A percentile compares a stretch with the other conserved stretches of the same genome.
Conservation (phyloP, 2,888 invertebrate genomes). For the Spodoptera littoralis region DNA sequence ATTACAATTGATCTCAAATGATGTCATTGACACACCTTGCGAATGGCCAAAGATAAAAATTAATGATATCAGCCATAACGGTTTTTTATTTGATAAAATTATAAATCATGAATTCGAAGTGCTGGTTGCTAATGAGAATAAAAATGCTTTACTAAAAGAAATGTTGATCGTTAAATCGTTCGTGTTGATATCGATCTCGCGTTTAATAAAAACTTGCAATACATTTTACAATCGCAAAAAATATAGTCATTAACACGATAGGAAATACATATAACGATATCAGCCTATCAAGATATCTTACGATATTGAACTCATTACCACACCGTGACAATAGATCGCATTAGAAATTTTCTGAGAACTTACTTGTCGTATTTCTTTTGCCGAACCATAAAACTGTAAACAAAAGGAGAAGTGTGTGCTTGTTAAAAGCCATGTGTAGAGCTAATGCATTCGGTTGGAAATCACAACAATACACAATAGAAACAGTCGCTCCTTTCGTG, state of each 20-base stretch:
- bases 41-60: slow-evolving; percentile 35
- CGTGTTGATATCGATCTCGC: slow-evolving; percentile 6
- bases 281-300: slow-evolving; percentile 16
- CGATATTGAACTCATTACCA: slow-evolving; percentile 20
- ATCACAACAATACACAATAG: slow-evolving; percentile 49
- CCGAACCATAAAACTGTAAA: slow-evolving; percentile 37
- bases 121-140: slow-evolving; percentile 23
- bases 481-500: slow-evolving; percentile 28
- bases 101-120: slow-evolving; percentile 26
- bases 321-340: slow-evolving; percentile 28
- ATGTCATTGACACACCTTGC: slow-evolving; percentile 60
- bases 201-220: slow-evolving; percentile 13
- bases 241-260: slow-evolving; percentile 18
- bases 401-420: slow-evolving; percentile 38
- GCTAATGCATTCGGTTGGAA: slow-evolving; percentile 45
- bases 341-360: slow-evolving; percentile 42
- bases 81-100: slow-evolving; percentile 37
- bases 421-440: slow-evolving; percentile 41
- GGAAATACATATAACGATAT: slow-evolving; percentile 21
- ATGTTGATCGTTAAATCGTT: slow-evolving; percentile 13
- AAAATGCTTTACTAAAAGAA: slow-evolving; percentile 21
- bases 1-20: slow-evolving; percentile 50
- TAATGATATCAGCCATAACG: slow-evolving; percentile 37
- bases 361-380: slow-evolving; percentile 42
- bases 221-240: slow-evolving; percentile 10